These are phyloP conservation scores for Batillaria attramentaria DNA, from an alignment of 1,140 invertebrate species.

Conservation along the genomic window DNA sequence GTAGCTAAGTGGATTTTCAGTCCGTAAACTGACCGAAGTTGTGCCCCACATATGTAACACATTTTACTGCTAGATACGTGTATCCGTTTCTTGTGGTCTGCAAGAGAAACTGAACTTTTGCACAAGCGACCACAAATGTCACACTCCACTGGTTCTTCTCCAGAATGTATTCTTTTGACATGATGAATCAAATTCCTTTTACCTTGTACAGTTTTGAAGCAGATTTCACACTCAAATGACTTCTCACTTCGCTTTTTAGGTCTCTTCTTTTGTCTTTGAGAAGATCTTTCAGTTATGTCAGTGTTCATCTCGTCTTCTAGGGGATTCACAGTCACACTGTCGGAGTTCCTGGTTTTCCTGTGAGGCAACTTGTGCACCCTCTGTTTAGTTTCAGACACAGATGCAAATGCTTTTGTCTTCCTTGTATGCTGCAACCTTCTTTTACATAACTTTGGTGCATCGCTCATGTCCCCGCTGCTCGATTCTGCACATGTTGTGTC, in stretches of 20 bases:
- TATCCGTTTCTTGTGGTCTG: background rate
- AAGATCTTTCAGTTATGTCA: background rate
- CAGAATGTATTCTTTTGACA: constrained; percentile 4
- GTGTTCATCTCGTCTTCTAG: background rate
- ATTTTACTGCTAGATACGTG: background rate
- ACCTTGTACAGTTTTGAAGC: background rate
- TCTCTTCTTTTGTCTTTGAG: background rate
- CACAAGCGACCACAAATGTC: background rate
- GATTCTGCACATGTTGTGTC: no score
- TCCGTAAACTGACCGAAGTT: background rate
- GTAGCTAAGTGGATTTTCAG: background rate
- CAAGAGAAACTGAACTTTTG: background rate
- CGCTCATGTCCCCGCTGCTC: no score
- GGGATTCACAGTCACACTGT: background rate
- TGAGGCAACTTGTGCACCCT: background rate
- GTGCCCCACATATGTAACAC: background rate
- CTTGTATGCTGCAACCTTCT: no score
- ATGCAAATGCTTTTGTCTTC: no score
- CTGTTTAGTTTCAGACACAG: no score
- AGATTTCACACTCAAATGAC: background rate
- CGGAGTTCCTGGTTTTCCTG: background rate
- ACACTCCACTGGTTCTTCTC: constrained; percentile 7
- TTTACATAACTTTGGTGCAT: no score
- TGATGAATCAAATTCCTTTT: constrained; percentile 6
- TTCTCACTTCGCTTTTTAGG: background rate